Base-by-base conservation (phyloP, 2,113 vertebrate species). In the Chlorodrepanis virens region DNA sequence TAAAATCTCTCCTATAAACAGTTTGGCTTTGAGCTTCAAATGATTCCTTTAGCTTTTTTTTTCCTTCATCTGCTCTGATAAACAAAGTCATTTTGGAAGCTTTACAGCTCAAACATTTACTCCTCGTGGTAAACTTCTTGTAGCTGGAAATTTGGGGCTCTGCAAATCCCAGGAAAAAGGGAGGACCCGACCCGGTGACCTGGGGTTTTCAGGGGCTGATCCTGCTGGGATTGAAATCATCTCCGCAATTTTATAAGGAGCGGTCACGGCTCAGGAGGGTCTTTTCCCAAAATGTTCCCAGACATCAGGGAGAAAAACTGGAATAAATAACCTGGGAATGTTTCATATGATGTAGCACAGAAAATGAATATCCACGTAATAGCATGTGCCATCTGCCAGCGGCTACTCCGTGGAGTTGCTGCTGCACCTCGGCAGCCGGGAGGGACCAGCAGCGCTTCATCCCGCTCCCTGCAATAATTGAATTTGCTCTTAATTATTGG, bases 41-140 rank as follows among this genome's bases (percentile, higher is more conserved):
- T 96, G 47, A 94, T 97, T 97, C 93, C 80, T 88, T 96, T 89
- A 92, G 89, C 82, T 19, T 31, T 31, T 54, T 54, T 95, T 21
- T 11, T 49, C 75, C 92, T 96, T 79, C 77, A 78, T 97, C 94
- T 94, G 91, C 87, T 97, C 88, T 90, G 96, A 96, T 97, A 98
- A 98, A 97, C 97, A 97, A 94, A 97, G 97, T 95, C 91, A 45
- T 96, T 97, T 96, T 97, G 96, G 97, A 97, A 97, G 96, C 97
- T 95, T 95, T 96, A 65, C 93, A 96, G 95, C 97, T 98, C 89
- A 97, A 97, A 98, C 98, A 95, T 98, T 98, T 97, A 95, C 97
- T 97, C 80, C 95, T 97, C 78, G 33, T 93, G 95, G 94, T 97
- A 98, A 98, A 96, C 97, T 72, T 44, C 82, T 96, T 71, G 59